Base-by-base conservation (phyloP, 2,113 vertebrate species). In the Cottus gobio region DNA sequence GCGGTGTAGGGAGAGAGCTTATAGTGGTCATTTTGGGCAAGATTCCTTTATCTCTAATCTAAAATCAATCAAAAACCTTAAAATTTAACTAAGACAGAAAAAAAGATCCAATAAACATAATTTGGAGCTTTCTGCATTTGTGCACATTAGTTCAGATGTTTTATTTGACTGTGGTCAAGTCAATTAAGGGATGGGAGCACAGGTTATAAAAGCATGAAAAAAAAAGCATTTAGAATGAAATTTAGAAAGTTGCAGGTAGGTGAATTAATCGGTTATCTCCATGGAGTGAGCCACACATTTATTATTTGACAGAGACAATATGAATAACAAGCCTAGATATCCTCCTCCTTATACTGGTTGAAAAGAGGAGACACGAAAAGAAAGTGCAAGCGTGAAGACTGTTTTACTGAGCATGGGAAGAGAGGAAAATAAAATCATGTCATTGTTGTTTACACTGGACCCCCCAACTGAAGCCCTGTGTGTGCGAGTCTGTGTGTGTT, bases 391-490 rank as follows among this genome's bases (percentile, higher is more conserved):
- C 42, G 34, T 72, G 62, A 84, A 86, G 75, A 30, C 48, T 31
- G 37, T 62, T 87, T 66, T 74, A 81, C 58, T 52, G 66, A 79
- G 72, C 16, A 7, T 71, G 88, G 61, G 75, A 60, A 84, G 57
- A 52, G 60, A 86, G 63, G 79, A 87, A 88, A 88, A 92, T 89
- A 84, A 84, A 86, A 92, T 85, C 77, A 82, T 79, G 71, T 87
- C 76, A 71, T 70, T 85, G 63, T 70, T 89, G 80, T 90, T 89
- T 90, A 88, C 72, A 80, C 46, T 85, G 71, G 66, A 84, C 69
- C 72, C 75, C 46, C 71, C 37, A 74, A 39, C 54, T 62, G 71
- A 71, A 80, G 48, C 69, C 61, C 34, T 26, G 61, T 83, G 79
- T 76, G 75, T 83, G 82, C 1, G 3, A 67, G 79, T 84, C 24